Evolutionary conservation across 2,888 invertebrate species (phyloP).

Genomic region (Laspeyria flexula): DNA sequence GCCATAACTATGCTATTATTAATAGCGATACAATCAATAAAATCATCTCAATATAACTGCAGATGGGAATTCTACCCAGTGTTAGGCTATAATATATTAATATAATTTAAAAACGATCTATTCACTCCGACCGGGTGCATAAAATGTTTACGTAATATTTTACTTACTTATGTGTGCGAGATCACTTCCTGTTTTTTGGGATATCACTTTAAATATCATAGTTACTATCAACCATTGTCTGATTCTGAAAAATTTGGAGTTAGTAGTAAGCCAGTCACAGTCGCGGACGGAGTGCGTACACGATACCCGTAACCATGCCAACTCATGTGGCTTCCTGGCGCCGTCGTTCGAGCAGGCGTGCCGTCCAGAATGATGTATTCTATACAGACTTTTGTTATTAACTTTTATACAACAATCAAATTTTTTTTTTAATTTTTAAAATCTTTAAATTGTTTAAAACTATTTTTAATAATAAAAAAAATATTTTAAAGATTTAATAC

Average conservation of each 20-base stretch:
- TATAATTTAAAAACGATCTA: no score
- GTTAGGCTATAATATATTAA: no score
- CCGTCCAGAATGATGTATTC: slow-evolving; percentile 6
- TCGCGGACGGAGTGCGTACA: slow-evolving; percentile 16
- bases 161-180: slow-evolving; percentile 1
- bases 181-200: slow-evolving; percentile 3
- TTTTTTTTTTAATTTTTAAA: neutral
- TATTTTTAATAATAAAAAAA: neutral
- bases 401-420: neutral
- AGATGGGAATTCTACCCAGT: no score
- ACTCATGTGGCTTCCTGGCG: slow-evolving; percentile 7
- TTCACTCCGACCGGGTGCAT: no score
- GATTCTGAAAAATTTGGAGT: neutral
- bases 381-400: neutral
- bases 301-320: slow-evolving; percentile 12
- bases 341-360: neutral
- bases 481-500: no score
- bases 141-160: no score
- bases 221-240: neutral
- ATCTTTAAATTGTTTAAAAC: neutral
- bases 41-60: no score
- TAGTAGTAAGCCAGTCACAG: slow-evolving; percentile 19
- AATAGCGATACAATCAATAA: no score
- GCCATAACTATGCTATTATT: no score
- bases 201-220: neutral